A percentile compares a stretch with the other conserved stretches of the same genome.
phyloP scores from a whole-genome alignment of 2,113 vertebrate genomes.

The Mobula hypostoma region DNA sequence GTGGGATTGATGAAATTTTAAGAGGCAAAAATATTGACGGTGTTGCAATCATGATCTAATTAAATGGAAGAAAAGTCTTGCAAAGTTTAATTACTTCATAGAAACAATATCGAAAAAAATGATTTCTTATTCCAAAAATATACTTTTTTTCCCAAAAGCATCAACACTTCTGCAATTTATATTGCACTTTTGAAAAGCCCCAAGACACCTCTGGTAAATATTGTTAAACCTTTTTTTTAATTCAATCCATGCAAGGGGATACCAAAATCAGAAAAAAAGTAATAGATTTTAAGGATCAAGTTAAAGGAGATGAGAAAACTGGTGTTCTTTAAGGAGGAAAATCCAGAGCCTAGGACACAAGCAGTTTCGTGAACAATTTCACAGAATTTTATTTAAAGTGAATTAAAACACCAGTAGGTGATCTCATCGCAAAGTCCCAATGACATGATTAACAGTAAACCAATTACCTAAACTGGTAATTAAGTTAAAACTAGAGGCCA shows the following conservation, averaged over 20 bases:
- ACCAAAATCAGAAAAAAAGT: not conserved
- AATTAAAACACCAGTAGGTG: not conserved
- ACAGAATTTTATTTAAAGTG: not conserved
- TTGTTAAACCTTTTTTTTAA: not conserved
- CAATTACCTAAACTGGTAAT: slow-evolving; percentile 16
- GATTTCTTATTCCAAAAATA: too few relatives aligned
- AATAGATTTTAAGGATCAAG: not conserved
- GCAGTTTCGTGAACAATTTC: not conserved
- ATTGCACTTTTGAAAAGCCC: too few relatives aligned
- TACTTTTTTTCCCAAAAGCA: too few relatives aligned
- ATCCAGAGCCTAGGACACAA: not conserved
- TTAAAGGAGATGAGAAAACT: not conserved
- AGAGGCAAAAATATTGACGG: too few relatives aligned
- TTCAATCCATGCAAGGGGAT: not conserved
- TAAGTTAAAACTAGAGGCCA: not conserved
- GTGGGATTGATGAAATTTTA: too few relatives aligned
- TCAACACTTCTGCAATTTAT: too few relatives aligned
- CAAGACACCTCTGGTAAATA: too few relatives aligned
- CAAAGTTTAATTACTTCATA: too few relatives aligned
- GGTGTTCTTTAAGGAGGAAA: not conserved
- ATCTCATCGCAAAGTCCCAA: too few relatives aligned
- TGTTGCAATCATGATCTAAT: too few relatives aligned
- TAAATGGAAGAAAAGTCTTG: too few relatives aligned
- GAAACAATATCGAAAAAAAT: too few relatives aligned
- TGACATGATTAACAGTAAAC: not conserved